Conservation (phyloP, 64 coral and sea anemone species). For the Pachyseris speciosa region DNA sequence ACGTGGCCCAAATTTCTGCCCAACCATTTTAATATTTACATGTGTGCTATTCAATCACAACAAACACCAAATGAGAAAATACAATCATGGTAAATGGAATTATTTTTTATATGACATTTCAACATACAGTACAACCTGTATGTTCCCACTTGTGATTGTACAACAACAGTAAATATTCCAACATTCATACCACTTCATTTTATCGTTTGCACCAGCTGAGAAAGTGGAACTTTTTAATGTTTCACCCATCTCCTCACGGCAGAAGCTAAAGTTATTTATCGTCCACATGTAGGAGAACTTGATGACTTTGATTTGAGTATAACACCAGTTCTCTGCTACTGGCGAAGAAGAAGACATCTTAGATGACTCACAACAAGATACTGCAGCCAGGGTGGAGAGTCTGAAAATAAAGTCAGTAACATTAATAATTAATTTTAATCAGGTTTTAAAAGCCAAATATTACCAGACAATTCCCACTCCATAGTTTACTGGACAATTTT, state of each 20-base stretch:
- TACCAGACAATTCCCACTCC: too few species aligned
- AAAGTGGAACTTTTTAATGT: conserved; percentile 99
- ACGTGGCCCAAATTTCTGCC: too few species aligned
- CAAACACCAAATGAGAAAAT: too few species aligned
- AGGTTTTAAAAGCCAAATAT: too few species aligned
- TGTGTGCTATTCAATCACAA: too few species aligned
- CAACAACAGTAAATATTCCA: too few species aligned
- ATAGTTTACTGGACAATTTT: too few species aligned
- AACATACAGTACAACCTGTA: too few species aligned
- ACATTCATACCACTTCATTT: conserved; percentile 99
- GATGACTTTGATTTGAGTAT: conserved; percentile 99
- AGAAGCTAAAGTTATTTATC: conserved; percentile 99
- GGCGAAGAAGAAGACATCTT: conserved; percentile 94
- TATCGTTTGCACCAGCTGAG: conserved; percentile 99
- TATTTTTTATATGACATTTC: too few species aligned
- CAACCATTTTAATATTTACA: too few species aligned
- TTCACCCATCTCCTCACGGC: conserved; percentile 98
- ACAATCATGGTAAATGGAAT: too few species aligned
- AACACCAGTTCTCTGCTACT: conserved; percentile 99
- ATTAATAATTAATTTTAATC: not conserved
- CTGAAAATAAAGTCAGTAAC: not conserved
- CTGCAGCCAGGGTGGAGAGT: conserved; percentile 86
- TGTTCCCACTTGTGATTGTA: too few species aligned
- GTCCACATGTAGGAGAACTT: conserved; percentile 99
- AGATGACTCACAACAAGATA: conserved; percentile 75